Base-by-base conservation (phyloP, 2,888 invertebrate genomes). In the Erynnis tages region DNA sequence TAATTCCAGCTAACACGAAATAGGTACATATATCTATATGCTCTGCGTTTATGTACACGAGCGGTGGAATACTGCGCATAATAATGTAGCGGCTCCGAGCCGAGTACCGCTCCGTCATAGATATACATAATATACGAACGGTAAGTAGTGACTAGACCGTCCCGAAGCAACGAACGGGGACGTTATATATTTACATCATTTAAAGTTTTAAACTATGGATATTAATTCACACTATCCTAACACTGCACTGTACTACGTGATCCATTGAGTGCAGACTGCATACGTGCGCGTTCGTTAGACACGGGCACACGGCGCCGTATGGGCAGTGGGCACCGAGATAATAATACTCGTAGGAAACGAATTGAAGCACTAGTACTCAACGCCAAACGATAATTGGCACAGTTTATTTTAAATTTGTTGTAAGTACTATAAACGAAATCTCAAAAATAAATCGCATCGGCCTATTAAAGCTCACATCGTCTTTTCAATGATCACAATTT, bases 61-160 rank as follows among this genome's bases (percentile, higher is more conserved):
- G 78, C 78, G 64, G 65, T 71, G 58, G 63, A 81, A 81, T 77
- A 79, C 78, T 82, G 81, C 65, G 67, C 21, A 59, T 62, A 69
- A 69, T 62, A 62, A 32, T 41, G 40, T 16, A 30, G 52, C 56
- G 79, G 74, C 76, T 78, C 66, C 62, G 13, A 77, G 78, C 76
- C 11, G 11, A 11, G 21, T 19, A 11, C 37, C 37, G 19, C 37
- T 19, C n/a, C 2, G 29, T 35, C 17, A 19, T 8, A 37, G 17
- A 37, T 37, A 19, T 7, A 7, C 6, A 16, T 14, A 14, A 8
- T 16, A 17, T 64, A 63, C 60, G 50, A 74, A 61, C 71, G 69
- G 71, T 78, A 77, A 61, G 71, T 79, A 83, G 77, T 88, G 88
- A 88, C 88, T 88, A 88, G 88, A 87, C 65, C 60, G 62, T 65